Base-by-base conservation (phyloP, 64 coral and sea anemone species). In the Anthopleura sola region DNA sequence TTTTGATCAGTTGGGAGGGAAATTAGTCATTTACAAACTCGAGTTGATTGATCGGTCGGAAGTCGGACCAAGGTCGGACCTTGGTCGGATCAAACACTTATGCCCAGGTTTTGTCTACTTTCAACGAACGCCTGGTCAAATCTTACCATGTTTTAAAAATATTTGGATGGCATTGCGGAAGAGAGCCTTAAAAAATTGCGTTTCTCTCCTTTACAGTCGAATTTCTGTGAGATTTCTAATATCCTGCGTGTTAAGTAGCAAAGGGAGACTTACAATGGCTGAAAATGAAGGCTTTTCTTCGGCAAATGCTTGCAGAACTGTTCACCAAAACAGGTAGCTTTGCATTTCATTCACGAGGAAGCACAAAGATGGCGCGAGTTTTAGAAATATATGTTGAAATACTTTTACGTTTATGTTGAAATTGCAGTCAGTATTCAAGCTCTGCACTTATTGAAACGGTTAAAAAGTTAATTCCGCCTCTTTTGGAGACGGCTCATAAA, bases 401-500 rank as follows among this genome's bases (percentile, higher is more conserved):
- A 31, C 34, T 36, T 34, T 15, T 17, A 16, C 23, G 6, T 33
- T 85, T 37, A 18, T 85, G 56, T 38, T 33, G 19, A 84, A 62
- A 26, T 86, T 76, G 16, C 48, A 47, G 53, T 40, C 64, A 76
- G 16, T 36, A 31, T 31, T 71, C 66, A 78, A 51, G 74, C 23
- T 24, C 68, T 57, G 34, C 36, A 55, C 16, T 75, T 21, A 58
- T 99, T 39, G 78, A 89, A 64, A 7, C 86, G 21, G 90, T 92
- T 1, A 81, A 83, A 20, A n/a, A 87, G 46, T 86, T 81, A 2
- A 95, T 99, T 18, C 97, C 97, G 21, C 71, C 88, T 37, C 87
- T 99, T n/a, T n/a, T 36, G 36, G 79, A 94, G 10, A 86, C 69
- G 36, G 84, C 81, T 62, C 93, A 99, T 86, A 99, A 99, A 84